These are phyloP conservation scores for Bugula neritina DNA, from an alignment of 2,888 invertebrate genomes.

Conservation along the genomic window DNA sequence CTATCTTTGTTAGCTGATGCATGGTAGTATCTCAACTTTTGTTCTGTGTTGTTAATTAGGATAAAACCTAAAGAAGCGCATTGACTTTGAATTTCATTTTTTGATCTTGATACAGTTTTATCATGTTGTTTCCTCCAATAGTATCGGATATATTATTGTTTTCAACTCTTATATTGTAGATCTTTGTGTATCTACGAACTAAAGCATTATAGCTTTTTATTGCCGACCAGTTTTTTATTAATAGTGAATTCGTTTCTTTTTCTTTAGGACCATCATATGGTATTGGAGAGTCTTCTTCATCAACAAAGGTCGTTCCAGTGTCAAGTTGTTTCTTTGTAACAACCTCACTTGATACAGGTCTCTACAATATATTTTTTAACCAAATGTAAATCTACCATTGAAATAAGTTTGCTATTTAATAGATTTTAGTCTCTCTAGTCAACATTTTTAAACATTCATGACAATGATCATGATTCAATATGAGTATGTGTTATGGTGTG, in stretches of 20 bases:
- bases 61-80: neutral
- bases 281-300: neutral
- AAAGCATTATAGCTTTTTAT: neutral
- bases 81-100: neutral
- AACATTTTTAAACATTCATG: too few relatives aligned
- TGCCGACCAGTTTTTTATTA: neutral
- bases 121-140: neutral
- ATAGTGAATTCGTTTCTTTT: neutral
- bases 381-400: too few relatives aligned
- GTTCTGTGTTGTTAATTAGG: neutral
- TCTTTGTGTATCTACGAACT: neutral
- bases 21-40: neutral
- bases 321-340: too few relatives aligned
- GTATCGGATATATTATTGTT: neutral
- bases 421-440: too few relatives aligned
- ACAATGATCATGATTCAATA: too few relatives aligned
- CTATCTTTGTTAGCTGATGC: conserved; percentile 2
- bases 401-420: too few relatives aligned
- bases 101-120: neutral
- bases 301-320: too few relatives aligned
- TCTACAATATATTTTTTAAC: too few relatives aligned
- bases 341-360: too few relatives aligned
- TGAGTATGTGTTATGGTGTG: neutral
- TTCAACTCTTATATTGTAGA: neutral
- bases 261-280: neutral